Conservation (phyloP, 2,113 vertebrate genomes). For the Dicrurus megarhynchus region DNA sequence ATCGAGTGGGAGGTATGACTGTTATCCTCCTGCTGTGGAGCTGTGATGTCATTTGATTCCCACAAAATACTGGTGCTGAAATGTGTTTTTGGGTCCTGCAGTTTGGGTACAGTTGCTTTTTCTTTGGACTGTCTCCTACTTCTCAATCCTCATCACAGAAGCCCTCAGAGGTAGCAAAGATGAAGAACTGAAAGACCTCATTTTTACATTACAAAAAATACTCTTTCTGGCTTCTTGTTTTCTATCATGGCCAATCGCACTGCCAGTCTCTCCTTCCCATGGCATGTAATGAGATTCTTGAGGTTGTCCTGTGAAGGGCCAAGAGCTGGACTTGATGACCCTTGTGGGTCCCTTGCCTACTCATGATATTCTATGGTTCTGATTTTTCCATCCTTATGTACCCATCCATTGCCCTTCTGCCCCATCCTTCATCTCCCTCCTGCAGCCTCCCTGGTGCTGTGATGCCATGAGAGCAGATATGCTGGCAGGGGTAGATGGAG, state of each 20-base stretch:
- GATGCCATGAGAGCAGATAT: background rate
- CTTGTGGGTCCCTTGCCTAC: background rate
- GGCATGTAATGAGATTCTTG: background rate
- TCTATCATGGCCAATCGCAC: background rate
- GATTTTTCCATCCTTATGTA: background rate
- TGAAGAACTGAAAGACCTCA: background rate
- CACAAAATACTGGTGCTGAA: background rate
- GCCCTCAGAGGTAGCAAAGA: background rate
- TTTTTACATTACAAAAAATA: background rate
- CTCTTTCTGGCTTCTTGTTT: background rate
- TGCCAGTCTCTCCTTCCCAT: background rate
- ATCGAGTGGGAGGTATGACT: background rate
- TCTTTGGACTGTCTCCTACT: background rate
- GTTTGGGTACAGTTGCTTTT: background rate
- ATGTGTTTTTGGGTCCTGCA: background rate
- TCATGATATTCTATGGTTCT: background rate
- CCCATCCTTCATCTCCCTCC: background rate
- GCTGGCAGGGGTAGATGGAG: background rate
- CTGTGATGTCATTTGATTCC: background rate
- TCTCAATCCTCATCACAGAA: background rate
- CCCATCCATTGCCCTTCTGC: background rate
- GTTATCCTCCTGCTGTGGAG: background rate
- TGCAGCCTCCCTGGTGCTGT: background rate
- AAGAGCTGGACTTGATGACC: background rate
- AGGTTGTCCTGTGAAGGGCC: background rate